Evolutionary conservation across 2,797 vertebrate species (phyloP).

Genomic region (Xerus rutilus): DNA sequence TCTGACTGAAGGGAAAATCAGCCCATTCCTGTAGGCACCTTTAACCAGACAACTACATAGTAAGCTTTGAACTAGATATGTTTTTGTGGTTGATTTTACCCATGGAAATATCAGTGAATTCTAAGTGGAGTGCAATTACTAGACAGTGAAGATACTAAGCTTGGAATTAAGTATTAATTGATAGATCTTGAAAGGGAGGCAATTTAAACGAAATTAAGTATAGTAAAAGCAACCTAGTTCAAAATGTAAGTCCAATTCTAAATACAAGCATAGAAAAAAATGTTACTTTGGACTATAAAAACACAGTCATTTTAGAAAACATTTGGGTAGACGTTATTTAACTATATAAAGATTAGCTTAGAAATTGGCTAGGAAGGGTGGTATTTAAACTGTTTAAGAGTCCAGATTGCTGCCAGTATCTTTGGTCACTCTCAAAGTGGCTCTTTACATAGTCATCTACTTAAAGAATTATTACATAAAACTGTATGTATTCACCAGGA

Average conservation of each 20-base stretch:
- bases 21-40: neutral
- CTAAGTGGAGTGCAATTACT: constrained; percentile 38
- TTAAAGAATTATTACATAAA: constrained; percentile 52
- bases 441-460: neutral
- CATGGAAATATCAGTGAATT: constrained; percentile 8
- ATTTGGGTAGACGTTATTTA: constrained; percentile 45
- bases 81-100: constrained; percentile 28
- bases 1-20: neutral
- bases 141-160: neutral
- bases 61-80: neutral
- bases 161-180: constrained; percentile 59
- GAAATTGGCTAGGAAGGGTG: neutral
- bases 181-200: constrained; percentile 51
- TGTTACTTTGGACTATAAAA: constrained; percentile 24
- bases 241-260: constrained; percentile 42
- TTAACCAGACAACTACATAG: neutral
- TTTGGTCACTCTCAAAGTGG: constrained; percentile 32
- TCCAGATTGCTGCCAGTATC: neutral
- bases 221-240: constrained; percentile 43
- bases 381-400: neutral
- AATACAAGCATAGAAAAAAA: constrained; percentile 29
- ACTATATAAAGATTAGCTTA: constrained; percentile 20
- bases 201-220: constrained; percentile 58
- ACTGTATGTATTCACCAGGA: neutral
- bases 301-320: constrained; percentile 34